These are phyloP conservation scores for Serilophus lunatus DNA, from an alignment of 2,113 vertebrate genomes.

Conservation along the genomic window DNA sequence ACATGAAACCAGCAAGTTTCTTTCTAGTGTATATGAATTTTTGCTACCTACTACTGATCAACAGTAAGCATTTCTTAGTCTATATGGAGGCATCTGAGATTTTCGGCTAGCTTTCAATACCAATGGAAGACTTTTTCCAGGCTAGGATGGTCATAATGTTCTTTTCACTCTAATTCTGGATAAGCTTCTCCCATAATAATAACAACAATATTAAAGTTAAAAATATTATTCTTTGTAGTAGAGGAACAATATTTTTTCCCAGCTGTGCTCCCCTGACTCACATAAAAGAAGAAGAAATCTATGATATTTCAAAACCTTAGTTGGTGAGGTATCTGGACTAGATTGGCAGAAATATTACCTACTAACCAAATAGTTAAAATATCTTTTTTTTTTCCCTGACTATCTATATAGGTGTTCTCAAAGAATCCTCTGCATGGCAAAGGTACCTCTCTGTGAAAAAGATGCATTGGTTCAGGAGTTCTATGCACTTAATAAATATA, in stretches of 20 bases:
- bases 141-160: background rate
- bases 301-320: background rate
- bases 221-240: background rate
- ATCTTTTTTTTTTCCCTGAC: background rate
- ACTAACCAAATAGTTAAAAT: background rate
- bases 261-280: background rate
- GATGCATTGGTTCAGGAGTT: background rate
- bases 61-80: background rate
- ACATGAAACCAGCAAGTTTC: background rate
- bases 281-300: background rate
- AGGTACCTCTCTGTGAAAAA: background rate
- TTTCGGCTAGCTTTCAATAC: background rate
- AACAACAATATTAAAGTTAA: background rate
- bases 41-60: background rate
- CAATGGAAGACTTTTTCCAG: background rate
- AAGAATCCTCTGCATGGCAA: background rate
- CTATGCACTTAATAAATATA: background rate
- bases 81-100: background rate
- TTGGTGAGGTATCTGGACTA: background rate
- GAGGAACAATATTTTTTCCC: background rate
- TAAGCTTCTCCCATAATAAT: background rate
- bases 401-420: background rate
- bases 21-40: background rate
- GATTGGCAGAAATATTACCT: background rate
- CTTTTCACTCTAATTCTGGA: background rate